Base-by-base conservation (phyloP, 92 coral and sea anemone species). In the Porites cylindrica region DNA sequence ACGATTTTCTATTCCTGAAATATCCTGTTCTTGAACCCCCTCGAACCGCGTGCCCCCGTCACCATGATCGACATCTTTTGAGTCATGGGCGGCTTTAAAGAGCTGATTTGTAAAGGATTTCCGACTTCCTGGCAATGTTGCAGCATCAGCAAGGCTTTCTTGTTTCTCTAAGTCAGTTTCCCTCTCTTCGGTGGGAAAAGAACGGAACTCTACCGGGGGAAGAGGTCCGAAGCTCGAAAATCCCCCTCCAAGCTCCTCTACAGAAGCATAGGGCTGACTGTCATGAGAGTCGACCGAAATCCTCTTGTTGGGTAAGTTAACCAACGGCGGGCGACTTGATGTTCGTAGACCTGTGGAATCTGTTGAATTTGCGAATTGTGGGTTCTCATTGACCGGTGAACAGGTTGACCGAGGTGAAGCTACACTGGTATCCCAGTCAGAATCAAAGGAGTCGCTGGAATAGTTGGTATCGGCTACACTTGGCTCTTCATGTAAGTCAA, bases 171-270 rank as follows among this genome's bases (percentile, higher is more conserved):
- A 23, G 26, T 78, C 86, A 20, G 78, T 53, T 71, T 29, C 86
- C 21, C 62, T 66, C 51, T 78, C 75, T 68, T 58, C 67, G 0
- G 62, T 72, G 2, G 85, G 79, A 43, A 80, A 73, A 8, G 90
- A 75, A 69, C 93, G 90, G 59, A 92, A 92, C 59, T 86, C 91
- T 24, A 84, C 79, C 50, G 93, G 95, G 82, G 94, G 91, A 54
- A 87, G 91, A 38, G 99, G 95, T 21, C 85, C 91, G 78, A 96
- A 94, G 87, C 96, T 92, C 60, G 98, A 79, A 75, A 90, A 93
- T 2, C 98, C 99, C 14, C 95, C 90, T 9, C 99, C 99, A 26
- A 97, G 92, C 72, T 95, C 99, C 77, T 88, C 97, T 7, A 97
- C 94, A 19, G 96, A 88, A 0, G 98, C 88, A 87, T 97, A 97